phyloP scores from a whole-genome alignment of 2,113 vertebrate genomes.

The Dicaeum eximium region DNA sequence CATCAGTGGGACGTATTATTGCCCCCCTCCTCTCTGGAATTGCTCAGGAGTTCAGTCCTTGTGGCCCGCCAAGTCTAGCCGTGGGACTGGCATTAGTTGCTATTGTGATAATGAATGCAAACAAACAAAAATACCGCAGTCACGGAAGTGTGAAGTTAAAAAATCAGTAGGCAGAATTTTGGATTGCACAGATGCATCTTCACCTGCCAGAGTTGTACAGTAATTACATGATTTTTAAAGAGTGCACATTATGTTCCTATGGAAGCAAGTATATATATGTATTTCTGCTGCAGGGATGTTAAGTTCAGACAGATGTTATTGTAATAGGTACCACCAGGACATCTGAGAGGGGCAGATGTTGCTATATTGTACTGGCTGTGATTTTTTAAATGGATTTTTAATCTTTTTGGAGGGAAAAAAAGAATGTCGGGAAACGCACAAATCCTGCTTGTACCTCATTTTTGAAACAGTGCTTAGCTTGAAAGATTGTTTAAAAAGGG shows the following conservation, averaged over 20 bases:
- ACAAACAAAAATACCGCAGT: constrained; percentile 27
- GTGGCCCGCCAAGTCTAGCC: constrained; percentile 86
- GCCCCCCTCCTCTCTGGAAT: constrained; percentile 89
- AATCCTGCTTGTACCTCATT: not conserved
- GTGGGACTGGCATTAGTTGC: constrained; percentile 80
- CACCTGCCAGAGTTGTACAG: not conserved
- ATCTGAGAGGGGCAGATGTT: not conserved
- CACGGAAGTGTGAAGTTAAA: constrained; percentile 42
- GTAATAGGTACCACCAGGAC: not conserved
- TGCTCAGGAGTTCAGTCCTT: constrained; percentile 90
- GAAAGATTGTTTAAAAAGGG: not conserved
- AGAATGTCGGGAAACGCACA: not conserved
- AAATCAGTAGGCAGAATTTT: constrained; percentile 7
- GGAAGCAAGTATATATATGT: not conserved
- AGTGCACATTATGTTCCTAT: rapidly evolving
- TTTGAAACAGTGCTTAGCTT: not conserved
- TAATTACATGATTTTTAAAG: not conserved
- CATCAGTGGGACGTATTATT: constrained; percentile 84
- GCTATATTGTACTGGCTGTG: not conserved
- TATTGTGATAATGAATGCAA: constrained; percentile 75
- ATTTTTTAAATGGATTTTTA: not conserved
- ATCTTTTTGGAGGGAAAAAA: not conserved
- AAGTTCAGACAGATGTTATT: not conserved
- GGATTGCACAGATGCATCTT: not conserved
- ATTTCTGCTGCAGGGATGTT: not conserved